Base-by-base conservation (phyloP, 2,113 vertebrate species). In the Jacana jacana region DNA sequence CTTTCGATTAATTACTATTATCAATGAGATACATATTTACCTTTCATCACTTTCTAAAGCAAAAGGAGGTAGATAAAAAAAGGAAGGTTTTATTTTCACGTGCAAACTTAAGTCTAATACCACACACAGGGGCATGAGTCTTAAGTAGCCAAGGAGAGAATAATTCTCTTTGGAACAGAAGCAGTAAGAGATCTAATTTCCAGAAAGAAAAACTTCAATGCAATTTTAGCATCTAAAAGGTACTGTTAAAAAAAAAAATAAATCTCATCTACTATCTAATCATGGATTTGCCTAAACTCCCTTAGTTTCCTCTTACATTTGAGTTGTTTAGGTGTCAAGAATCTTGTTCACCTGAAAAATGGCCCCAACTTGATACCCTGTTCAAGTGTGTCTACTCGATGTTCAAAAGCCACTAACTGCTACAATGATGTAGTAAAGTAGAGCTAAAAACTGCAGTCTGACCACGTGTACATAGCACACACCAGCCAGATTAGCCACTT, bases 1-100 rank as follows among this genome's bases (percentile, higher is more conserved):
- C 30, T 73, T 95, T 86, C 78, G 86, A n/a, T 71, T 48, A 89
- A 82, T 76, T 96, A 68, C 63, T 52, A 61, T 69, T 86, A 80
- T 35, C 66, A 85, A 7, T 77, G 52, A 89, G n/a, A 16, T 64
- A 72, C 27, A 31, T 51, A 54, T 39, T 57, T 63, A 39, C 30
- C 9, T 88, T 72, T 81, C 31, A 69, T 6, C 25, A 57, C 23
- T 65, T 93, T 86, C 39, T 86, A 40, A 81, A 65, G 44, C 17
- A 71, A 93, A 89, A 78, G 52, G 66, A 81, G 7, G 8, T 77
- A 40, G 8, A 18, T 52, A 5, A 5, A 7, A 78, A 68, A 57
- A 35, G 2, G 1, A 20, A 65, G 11, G 17, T 49, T 87, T 83
- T 88, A 54, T 68, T 91, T 35, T 78, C 19, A 37, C 20, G 13